A percentile compares a stretch with the other conserved stretches of the same genome.
phyloP scores from a whole-genome alignment of 2,113 vertebrate species.

The Rynchops niger region DNA sequence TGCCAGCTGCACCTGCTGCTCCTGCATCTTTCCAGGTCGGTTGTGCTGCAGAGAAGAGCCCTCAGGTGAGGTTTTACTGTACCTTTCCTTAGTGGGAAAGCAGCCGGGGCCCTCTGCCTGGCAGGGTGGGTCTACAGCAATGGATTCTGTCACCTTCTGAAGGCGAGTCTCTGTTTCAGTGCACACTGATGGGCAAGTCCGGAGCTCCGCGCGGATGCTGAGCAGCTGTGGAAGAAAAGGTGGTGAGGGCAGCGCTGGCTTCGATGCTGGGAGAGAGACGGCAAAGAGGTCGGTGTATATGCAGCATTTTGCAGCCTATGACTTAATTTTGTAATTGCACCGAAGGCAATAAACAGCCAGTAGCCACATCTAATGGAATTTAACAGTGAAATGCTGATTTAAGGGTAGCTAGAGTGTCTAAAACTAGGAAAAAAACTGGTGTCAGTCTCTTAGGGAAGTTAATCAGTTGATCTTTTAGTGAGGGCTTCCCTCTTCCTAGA shows the following conservation, averaged over 20 bases:
- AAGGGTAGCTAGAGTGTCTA: neutral
- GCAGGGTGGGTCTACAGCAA: neutral
- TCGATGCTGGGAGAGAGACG: neutral
- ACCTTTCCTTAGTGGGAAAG: neutral
- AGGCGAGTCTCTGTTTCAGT: rapidly evolving
- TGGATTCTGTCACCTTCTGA: too few relatives aligned
- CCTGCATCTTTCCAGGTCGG: neutral
- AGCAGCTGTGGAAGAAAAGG: neutral
- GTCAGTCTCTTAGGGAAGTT: neutral
- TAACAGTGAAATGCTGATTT: neutral
- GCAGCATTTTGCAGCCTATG: neutral
- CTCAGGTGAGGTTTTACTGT: neutral
- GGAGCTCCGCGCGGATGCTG: rapidly evolving
- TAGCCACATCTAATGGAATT: neutral
- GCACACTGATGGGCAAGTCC: rapidly evolving
- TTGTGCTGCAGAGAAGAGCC: neutral
- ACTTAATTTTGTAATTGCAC: neutral
- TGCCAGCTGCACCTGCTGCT: neutral
- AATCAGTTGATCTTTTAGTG: neutral
- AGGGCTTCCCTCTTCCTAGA: neutral
- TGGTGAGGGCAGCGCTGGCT: neutral
- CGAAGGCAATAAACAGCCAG: neutral
- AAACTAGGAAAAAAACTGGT: neutral
- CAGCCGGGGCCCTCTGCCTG: neutral
- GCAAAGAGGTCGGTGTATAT: neutral